Conservation (phyloP, 2,888 invertebrate species). For the Gymnosoma rotundatum region DNA sequence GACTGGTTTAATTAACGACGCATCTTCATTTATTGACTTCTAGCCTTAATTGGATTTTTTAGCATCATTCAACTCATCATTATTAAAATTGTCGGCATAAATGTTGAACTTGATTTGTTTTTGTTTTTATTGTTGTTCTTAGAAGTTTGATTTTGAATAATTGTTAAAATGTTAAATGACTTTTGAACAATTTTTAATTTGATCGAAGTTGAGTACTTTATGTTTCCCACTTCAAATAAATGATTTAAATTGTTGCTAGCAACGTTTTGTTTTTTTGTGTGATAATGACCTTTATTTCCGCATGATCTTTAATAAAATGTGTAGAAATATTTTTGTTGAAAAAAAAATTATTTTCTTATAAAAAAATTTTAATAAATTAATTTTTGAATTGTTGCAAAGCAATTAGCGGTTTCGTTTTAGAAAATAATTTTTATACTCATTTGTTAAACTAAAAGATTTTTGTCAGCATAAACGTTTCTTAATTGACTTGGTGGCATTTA, state of each 20-base stretch:
- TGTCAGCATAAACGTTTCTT: conserved; percentile 45
- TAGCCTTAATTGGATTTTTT: conserved; percentile 55
- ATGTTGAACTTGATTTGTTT: conserved; percentile 18
- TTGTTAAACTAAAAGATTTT: conserved; percentile 23
- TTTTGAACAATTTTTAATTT: conserved; percentile 10
- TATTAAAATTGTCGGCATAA: conserved; percentile 30
- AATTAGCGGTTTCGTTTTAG: conserved; percentile 35
- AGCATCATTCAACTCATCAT: conserved; percentile 52
- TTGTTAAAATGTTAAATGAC: conserved; percentile 42
- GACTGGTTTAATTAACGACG: conserved; percentile 31
- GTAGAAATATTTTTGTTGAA: not conserved
- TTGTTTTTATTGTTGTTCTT: not conserved
- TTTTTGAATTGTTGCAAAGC: conserved; percentile 16
- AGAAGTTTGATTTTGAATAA: conserved; percentile 39
- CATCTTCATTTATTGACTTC: conserved; percentile 57
- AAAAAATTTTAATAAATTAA: not conserved
- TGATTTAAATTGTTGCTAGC: conserved; percentile 3
- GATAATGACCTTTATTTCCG: conserved; percentile 65
- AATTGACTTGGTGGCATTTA: conserved; percentile 51
- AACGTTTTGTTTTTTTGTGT: conserved; percentile 30
- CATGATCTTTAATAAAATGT: conserved; percentile 37
- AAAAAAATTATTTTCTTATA: conserved; percentile 15
- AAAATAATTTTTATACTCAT: not conserved
- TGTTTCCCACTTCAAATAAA: conserved; percentile 11
- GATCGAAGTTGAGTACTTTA: conserved; percentile 26